Conservation (phyloP, 2,113 vertebrate species). For the Epinephelus moara region DNA sequence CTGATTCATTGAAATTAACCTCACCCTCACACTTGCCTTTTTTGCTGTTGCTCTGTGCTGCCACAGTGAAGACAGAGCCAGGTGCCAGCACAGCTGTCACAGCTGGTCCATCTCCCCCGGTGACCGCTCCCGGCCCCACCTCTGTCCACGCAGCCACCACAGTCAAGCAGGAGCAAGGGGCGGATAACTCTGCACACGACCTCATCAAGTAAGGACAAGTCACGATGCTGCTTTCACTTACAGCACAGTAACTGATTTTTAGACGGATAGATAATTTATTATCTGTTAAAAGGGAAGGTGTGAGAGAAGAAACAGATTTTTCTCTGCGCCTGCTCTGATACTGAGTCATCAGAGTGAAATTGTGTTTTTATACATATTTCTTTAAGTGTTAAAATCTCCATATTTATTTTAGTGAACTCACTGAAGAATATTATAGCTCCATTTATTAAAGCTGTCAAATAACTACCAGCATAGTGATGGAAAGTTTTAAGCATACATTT, state of each 20-base stretch:
- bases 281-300: neutral
- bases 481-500: neutral
- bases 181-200: conserved; percentile 87
- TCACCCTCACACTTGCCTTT: neutral
- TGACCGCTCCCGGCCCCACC: conserved; percentile 41
- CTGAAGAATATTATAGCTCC: neutral
- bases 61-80: conserved; percentile 95
- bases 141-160: conserved; percentile 78
- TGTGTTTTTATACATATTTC: neutral
- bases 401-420: conserved; percentile 2
- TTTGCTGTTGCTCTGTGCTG: conserved; percentile 64
- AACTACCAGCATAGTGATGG: neutral
- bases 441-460: conserved; percentile 13
- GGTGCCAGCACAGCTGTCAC: conserved; percentile 80
- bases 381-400: neutral
- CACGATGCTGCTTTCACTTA: neutral
- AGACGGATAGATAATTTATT: neutral
- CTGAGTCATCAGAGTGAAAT: conserved; percentile 2
- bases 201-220: conserved; percentile 89
- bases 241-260: neutral
- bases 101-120: conserved; percentile 64
- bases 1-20: neutral
- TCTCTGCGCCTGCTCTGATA: neutral
- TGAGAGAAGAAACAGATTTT: neutral
- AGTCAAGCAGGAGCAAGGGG: conserved; percentile 93